Evolutionary conservation across 2,888 invertebrate genomes (phyloP), one percentile per base, ranked within the genome.

Genomic region (Lissocephala sabroskyi): DNA sequence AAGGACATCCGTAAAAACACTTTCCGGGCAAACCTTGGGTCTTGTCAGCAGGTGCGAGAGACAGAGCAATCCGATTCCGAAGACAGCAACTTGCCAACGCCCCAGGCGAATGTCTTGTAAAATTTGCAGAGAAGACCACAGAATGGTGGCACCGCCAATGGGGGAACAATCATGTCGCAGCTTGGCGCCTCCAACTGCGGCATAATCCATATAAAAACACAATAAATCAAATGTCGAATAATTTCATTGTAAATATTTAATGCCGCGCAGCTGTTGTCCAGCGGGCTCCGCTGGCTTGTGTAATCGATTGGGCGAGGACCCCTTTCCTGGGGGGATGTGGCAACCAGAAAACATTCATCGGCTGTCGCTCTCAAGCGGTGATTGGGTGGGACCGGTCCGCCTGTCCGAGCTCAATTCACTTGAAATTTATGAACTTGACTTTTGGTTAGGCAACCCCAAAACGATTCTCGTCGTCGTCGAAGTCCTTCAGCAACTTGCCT

Each of bases 341-440:
- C 48, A 41, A 14, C 54, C 48, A 47, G 45, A 44, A 56, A 56
- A 41, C 32, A 49, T 52, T 65, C 50, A 61, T 62, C 52, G 65
- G 11, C 50, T 61, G 62, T 65, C 62, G 56, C 57, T 49, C 37
- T 50, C 23, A 44, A 52, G 45, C 43, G 39, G 39, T 39, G 49
- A n/a, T 6, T 45, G 35, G 45, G 32, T 59, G 59, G 42, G 59
- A 45, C 57, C 43, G 18, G 47, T n/a, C 30, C 11, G n/a, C 18
- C 32, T 44, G 41, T 49, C 39, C 55, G 55, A 49, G 19, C 33
- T 17, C 44, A 41, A 45, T 56, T 54, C 39, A 40, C 61, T 78
- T 47, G 49, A 29, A 71, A 60, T 66, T 68, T 66, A 75, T 75
- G 76, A 75, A 75, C 73, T 75, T 71, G 76, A 71, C 67, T 68